Conservation (phyloP, 2,113 vertebrate genomes). For the Neoarius graeffei region DNA sequence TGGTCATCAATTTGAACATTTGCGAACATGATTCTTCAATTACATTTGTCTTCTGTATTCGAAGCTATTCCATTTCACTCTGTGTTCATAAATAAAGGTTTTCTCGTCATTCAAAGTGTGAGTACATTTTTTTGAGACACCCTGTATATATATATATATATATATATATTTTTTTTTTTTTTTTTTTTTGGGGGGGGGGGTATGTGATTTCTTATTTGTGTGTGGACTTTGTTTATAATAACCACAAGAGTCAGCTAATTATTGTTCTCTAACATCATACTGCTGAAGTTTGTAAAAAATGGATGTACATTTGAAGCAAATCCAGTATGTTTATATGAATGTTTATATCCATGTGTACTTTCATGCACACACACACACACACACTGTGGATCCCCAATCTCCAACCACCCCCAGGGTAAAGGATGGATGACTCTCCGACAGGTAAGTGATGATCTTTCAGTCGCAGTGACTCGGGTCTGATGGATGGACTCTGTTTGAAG, state of each 20-base stretch:
- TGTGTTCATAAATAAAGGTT: too few species aligned
- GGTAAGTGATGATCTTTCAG: slow-evolving; percentile 72
- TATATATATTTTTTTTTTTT: too few species aligned
- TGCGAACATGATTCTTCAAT: too few species aligned
- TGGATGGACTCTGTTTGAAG: slow-evolving; percentile 62
- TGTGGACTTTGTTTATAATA: not conserved
- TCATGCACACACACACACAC: slow-evolving; percentile 3
- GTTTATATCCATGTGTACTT: not conserved
- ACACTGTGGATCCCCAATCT: slow-evolving; percentile 38
- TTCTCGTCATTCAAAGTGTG: too few species aligned
- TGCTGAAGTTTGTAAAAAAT: not conserved
- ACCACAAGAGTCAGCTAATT: not conserved
- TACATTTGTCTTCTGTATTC: too few species aligned
- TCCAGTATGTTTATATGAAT: not conserved
- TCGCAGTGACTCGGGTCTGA: slow-evolving; percentile 63
- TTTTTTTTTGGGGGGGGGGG: too few species aligned
- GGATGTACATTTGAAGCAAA: not conserved
- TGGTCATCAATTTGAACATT: too few species aligned
- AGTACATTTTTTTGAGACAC: too few species aligned
- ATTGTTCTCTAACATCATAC: not conserved
- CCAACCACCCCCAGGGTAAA: slow-evolving; percentile 26
- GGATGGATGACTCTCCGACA: slow-evolving; percentile 69
- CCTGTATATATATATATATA: too few species aligned
- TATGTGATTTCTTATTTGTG: not conserved
- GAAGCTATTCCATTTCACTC: too few species aligned